Evolutionary conservation across 2,888 invertebrate species (phyloP), one percentile per base, ranked within the genome.

Genomic region (Erebia palarica): DNA sequence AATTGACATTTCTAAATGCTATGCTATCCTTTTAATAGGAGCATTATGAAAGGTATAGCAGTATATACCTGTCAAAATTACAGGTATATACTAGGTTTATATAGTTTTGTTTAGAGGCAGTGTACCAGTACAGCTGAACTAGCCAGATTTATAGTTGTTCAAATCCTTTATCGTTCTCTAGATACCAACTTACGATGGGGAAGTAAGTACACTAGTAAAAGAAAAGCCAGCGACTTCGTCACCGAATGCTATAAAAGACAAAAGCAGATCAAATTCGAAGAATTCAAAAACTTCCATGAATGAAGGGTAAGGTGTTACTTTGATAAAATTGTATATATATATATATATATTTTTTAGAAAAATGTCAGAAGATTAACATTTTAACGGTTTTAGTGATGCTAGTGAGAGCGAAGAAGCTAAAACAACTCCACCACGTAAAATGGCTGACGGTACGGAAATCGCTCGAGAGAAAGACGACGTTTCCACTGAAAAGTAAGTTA

Each of bases 131-230:
- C 36, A 36, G 7, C 36, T 36, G 36, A 36, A 3, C 21, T 11
- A 21, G 4, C 11, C 57, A 16, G 14, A 16, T n/a, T 36, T 53
- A 10, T 3, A 9, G 36, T 36, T 65, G 11, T 44, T 14, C 42
- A 9, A 14, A 47, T 55, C 4, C 18, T 47, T 16, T 44, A 57
- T 57, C 51, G 7, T 64, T 75, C 80, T 81, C 10, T 73, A 92
- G 92, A 91, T 92, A 73, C 92, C 92, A 7, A 75, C 86, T 4
- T 92, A 89, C 65, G 89, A 89, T 11, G 92, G 91, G 1, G 89
- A 89, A 76, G 74, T 90, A 5, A 78, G 77, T 16, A 61, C 78
- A 1, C 75, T 78, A 0, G 47, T 79, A 0, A 87, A 87, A 67
- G 84, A 85, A 0, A 86, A 86, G 70, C 65, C 76, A 2, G 77